Percentiles rank a stretch among this genome's conserved stretches.
Conservation (phyloP, 2,888 invertebrate species). For the Cremastinae sp. region DNA sequence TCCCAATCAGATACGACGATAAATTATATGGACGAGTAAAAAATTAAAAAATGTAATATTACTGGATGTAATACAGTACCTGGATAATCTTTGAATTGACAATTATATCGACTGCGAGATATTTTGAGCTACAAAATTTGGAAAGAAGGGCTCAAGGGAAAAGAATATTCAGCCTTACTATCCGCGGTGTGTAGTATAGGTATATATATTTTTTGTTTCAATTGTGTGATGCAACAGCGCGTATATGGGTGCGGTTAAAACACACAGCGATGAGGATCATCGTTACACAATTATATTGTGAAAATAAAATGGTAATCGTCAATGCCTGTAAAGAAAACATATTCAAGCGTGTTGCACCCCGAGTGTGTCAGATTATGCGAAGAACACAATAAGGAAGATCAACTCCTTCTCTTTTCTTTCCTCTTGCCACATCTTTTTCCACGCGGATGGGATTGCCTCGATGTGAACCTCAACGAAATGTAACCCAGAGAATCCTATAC, state of each 20-base stretch:
- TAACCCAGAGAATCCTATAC: slow-evolving; percentile 58
- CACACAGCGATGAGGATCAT: not conserved
- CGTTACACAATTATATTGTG: slow-evolving; percentile 25
- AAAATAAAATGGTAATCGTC: slow-evolving; percentile 35
- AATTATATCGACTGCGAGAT: not conserved
- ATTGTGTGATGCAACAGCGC: slow-evolving; percentile 22
- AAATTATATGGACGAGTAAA: slow-evolving; percentile 31
- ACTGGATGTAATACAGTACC: slow-evolving; percentile 14
- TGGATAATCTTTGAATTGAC: slow-evolving; percentile 13
- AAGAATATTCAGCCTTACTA: not conserved
- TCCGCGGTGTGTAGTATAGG: not conserved
- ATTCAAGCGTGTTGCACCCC: slow-evolving; percentile 36
- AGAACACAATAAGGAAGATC: slow-evolving; percentile 51
- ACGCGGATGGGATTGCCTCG: not conserved
- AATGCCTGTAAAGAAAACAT: slow-evolving; percentile 32
- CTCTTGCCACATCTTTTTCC: slow-evolving; percentile 3
- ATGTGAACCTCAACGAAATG: slow-evolving; percentile 19
- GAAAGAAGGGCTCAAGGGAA: not conserved
- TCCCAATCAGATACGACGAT: slow-evolving; percentile 3
- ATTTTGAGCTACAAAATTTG: not conserved
- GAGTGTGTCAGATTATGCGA: slow-evolving; percentile 40
- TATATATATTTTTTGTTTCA: not conserved
- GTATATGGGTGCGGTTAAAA: slow-evolving; percentile 21
- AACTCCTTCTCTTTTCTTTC: slow-evolving; percentile 22
- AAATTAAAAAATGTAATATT: slow-evolving; percentile 11